A percentile compares a stretch with the other conserved stretches of the same genome.
phyloP scores from a whole-genome alignment of 2,888 invertebrate species.

The Capitulum mitella region DNA sequence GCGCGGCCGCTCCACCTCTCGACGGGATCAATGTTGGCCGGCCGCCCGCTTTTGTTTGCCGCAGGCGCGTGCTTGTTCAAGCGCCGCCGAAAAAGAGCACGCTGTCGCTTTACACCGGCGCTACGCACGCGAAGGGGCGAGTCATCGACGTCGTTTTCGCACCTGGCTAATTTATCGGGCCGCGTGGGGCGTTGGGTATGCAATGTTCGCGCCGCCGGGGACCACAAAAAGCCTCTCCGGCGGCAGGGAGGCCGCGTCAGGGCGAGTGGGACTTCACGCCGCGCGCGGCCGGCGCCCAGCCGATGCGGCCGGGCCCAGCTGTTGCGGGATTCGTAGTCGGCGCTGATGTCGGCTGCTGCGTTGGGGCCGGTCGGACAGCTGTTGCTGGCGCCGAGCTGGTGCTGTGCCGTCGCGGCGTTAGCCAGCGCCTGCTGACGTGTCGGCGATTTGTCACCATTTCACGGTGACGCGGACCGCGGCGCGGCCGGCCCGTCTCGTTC shows the following conservation, averaged over 20 bases:
- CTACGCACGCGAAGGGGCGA: neutral
- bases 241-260: too few species aligned
- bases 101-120: neutral
- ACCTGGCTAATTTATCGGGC: neutral
- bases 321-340: too few species aligned
- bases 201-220: neutral
- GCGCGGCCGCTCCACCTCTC: neutral
- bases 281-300: too few species aligned
- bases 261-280: too few species aligned
- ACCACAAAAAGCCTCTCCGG: neutral
- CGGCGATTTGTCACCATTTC: neutral
- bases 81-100: neutral
- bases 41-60: neutral
- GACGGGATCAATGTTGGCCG: neutral
- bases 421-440: neutral
- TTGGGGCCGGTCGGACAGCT: too few species aligned
- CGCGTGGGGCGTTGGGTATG: neutral
- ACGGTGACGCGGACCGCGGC: neutral
- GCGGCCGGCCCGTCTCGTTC: neutral
- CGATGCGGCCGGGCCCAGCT: too few species aligned
- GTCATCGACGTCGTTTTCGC: neutral
- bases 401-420: too few species aligned
- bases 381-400: too few species aligned
- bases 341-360: too few species aligned
- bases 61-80: neutral